These are phyloP conservation scores for Pteria penguin DNA, from an alignment of 2,888 invertebrate species.

Conservation along the genomic window DNA sequence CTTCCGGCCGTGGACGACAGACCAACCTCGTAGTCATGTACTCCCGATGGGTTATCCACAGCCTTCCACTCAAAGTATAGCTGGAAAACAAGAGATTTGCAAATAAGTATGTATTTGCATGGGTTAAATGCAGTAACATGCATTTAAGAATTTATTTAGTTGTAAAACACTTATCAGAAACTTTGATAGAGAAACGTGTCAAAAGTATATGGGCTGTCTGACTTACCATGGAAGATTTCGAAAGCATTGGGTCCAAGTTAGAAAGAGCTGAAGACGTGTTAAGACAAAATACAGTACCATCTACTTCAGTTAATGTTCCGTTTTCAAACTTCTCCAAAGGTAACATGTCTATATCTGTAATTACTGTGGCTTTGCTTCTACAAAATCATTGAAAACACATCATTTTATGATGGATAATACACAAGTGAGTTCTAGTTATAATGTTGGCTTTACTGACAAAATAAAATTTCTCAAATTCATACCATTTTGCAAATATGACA, in stretches of 20 bases:
- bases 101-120: not conserved
- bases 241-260: conserved; percentile 20
- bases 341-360: conserved; percentile 30
- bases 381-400: no score
- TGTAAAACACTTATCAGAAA: no score
- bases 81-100: conserved; percentile 1
- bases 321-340: conserved; percentile 27
- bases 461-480: no score
- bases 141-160: no score
- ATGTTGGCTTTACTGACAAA: no score
- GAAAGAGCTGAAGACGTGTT: conserved; percentile 26
- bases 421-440: no score
- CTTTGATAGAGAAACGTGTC: no score
- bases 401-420: not conserved
- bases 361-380: conserved; percentile 43
- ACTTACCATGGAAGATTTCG: conserved; percentile 32
- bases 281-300: conserved; percentile 38
- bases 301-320: conserved; percentile 13
- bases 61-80: conserved; percentile 57
- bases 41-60: conserved; percentile 46
- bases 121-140: no score
- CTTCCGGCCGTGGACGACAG: conserved; percentile 47
- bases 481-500: no score
- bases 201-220: no score
- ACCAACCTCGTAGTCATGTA: conserved; percentile 61